phyloP scores from a whole-genome alignment of 1,140 invertebrate species.

The Cylas formicarius region DNA sequence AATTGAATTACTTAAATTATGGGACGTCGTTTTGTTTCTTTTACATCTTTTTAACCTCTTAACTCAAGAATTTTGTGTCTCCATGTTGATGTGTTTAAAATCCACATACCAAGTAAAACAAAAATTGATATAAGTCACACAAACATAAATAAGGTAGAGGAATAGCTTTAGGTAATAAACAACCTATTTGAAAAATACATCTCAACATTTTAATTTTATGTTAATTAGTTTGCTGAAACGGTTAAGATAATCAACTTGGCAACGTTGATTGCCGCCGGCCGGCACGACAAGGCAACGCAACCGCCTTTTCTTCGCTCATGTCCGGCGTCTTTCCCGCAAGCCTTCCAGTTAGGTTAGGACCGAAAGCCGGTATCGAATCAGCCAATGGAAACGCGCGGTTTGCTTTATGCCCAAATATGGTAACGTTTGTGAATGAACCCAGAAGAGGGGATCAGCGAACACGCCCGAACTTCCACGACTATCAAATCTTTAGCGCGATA shows the following conservation, averaged over 20 bases:
- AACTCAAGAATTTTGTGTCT: too few species aligned
- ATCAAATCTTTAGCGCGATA: too few species aligned
- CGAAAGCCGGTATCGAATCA: constrained; percentile 24
- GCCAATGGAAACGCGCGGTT: constrained; percentile 55
- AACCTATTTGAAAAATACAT: too few species aligned
- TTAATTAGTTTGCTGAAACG: neutral
- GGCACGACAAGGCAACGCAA: neutral
- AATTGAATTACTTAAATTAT: too few species aligned
- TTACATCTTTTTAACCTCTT: too few species aligned
- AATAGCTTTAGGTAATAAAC: too few species aligned
- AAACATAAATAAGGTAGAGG: too few species aligned
- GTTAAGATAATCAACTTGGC: neutral
- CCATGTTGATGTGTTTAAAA: too few species aligned
- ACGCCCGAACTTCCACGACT: constrained; percentile 18
- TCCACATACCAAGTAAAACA: too few species aligned
- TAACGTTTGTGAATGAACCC: constrained; percentile 53
- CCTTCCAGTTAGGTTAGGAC: constrained; percentile 19
- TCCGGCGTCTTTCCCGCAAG: neutral
- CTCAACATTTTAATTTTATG: neutral
- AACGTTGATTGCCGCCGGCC: neutral
- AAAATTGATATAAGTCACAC: too few species aligned
- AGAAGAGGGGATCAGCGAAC: constrained; percentile 37
- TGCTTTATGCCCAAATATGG: constrained; percentile 74
- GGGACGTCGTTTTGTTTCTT: too few species aligned
- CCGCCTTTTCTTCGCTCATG: neutral